Evolutionary conservation across 30 jellyfish, hydroid and myxozoan species (phyloP).

Genomic region (Hydractinia echinata): DNA sequence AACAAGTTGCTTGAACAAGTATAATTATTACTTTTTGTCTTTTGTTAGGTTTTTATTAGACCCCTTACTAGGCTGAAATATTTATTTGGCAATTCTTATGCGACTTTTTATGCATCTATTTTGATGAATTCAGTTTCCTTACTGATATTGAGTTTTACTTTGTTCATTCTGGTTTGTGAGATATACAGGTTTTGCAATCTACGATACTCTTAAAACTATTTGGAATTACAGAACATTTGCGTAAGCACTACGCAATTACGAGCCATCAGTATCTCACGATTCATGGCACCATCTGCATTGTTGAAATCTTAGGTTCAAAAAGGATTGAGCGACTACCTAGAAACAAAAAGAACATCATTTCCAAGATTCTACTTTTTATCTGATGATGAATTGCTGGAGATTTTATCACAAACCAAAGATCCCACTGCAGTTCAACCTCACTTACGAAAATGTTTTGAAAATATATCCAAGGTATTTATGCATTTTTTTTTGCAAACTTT

Average conservation of each 20-base stretch:
- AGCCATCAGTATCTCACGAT: background rate
- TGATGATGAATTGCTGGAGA: conserved; percentile 92
- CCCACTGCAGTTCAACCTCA: conserved; percentile 99
- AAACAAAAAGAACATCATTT: conserved; percentile 87
- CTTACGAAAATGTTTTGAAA: conserved; percentile 89
- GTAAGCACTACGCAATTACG: background rate
- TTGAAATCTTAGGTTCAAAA: conserved; percentile 72
- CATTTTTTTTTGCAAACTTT: no score
- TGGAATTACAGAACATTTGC: no score
- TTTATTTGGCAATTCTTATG: no score
- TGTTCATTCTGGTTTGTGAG: no score
- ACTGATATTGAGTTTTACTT: no score
- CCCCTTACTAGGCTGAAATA: no score
- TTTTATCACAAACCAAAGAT: conserved; percentile 92
- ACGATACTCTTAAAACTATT: no score
- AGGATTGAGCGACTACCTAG: conserved; percentile 94
- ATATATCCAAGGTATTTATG: conserved; percentile 71
- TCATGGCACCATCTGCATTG: background rate
- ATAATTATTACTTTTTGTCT: background rate
- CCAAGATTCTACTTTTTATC: conserved; percentile 92
- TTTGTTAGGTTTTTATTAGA: background rate
- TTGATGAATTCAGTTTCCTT: no score
- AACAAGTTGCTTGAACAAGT: conserved; percentile 93
- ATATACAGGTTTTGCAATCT: no score
- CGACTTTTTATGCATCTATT: no score